Percentiles rank a stretch among this genome's conserved stretches.
phyloP scores from a whole-genome alignment of 2,797 vertebrate genomes.

The Sphaeramia orbicularis region DNA sequence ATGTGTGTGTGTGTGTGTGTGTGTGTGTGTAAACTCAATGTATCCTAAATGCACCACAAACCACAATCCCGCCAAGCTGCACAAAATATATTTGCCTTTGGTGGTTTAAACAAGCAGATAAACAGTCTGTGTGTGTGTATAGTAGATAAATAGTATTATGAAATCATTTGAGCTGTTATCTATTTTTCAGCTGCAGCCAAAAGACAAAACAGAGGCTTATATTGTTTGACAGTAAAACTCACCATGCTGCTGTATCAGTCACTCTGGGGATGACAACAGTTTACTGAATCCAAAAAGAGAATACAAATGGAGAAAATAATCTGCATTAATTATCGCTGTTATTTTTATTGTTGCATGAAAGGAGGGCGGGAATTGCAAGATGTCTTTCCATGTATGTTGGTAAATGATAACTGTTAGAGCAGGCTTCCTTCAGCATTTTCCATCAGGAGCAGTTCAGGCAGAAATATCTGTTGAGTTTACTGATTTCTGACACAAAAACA shows the following conservation, averaged over 20 bases:
- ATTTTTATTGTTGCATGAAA: background rate
- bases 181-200: slow-evolving; percentile 13
- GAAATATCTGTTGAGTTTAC: slow-evolving; percentile 4
- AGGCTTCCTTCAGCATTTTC: background rate
- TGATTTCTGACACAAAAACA: slow-evolving; percentile 8
- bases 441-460: background rate
- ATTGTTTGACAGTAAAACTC: slow-evolving; percentile 3
- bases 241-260: background rate
- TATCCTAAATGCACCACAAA: background rate
- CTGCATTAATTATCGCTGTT: slow-evolving; percentile 7
- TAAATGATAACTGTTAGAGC: background rate
- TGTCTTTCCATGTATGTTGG: slow-evolving; percentile 6
- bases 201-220: background rate
- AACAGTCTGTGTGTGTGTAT: slow-evolving; percentile 17
- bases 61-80: background rate
- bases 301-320: background rate
- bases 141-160: slow-evolving; percentile 12
- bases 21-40: no score
- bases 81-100: slow-evolving; percentile 6
- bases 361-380: slow-evolving; percentile 1
- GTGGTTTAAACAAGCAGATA: slow-evolving; percentile 1
- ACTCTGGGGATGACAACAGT: background rate
- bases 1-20: no score
- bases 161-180: slow-evolving; percentile 20
- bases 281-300: background rate